Percentiles rank a stretch among this genome's conserved stretches.
Evolutionary conservation across 2,797 vertebrate genomes (phyloP).

Genomic region (Betta splendens): DNA sequence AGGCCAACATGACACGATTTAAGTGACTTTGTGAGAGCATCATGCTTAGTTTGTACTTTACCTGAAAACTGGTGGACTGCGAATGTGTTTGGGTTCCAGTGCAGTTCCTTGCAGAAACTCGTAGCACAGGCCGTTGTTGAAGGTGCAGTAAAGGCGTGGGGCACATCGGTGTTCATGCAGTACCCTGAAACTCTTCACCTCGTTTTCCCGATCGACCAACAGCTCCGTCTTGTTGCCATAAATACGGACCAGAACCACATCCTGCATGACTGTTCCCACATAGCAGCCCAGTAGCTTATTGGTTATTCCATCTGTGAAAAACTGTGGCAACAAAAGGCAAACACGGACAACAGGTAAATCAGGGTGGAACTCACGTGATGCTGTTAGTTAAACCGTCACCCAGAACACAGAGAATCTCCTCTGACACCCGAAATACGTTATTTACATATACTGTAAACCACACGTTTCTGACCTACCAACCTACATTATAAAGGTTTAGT

Average conservation of each 20-base stretch:
- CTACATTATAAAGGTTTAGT: no score
- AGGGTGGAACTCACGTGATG: neutral
- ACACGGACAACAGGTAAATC: conserved; percentile 6
- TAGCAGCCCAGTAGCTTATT: conserved; percentile 98
- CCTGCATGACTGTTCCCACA: conserved; percentile 83
- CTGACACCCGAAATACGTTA: no score
- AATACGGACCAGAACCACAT: conserved; percentile 94
- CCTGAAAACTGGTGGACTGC: conserved; percentile 89
- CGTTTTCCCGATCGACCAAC: conserved; percentile 93
- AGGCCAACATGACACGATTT: neutral
- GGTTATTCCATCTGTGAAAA: conserved; percentile 97
- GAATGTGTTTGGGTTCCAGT: conserved; percentile 91
- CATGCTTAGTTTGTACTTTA: conserved; percentile 47
- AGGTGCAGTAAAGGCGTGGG: conserved; percentile 94
- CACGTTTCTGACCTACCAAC: no score
- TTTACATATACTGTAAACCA: no score
- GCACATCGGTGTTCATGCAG: conserved; percentile 93
- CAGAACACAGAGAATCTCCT: no score
- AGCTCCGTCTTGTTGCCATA: conserved; percentile 97
- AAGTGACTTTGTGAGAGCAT: neutral
- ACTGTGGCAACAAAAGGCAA: conserved; percentile 71
- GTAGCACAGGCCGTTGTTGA: conserved; percentile 96
- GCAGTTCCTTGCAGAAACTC: conserved; percentile 94
- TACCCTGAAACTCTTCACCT: conserved; percentile 96
- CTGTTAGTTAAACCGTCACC: neutral